Evolutionary conservation across 2,113 vertebrate genomes (phyloP).

Genomic region (Tretioscincus oriximinensis): DNA sequence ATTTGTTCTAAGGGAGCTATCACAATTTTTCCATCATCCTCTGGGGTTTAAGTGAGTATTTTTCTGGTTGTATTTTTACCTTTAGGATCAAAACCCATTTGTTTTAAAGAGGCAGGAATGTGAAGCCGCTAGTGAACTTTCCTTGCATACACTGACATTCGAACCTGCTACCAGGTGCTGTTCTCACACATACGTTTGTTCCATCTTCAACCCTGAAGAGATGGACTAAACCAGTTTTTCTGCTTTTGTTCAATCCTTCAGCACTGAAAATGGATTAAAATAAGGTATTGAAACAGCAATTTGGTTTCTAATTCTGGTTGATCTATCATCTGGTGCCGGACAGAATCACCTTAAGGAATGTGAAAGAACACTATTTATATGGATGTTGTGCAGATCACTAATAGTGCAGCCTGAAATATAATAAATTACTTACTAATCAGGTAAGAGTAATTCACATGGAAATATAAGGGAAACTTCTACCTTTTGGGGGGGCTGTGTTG

Average conservation of each 20-base stretch:
- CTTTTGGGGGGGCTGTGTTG: background rate
- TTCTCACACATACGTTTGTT: too few relatives aligned
- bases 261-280: too few relatives aligned
- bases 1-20: conserved; percentile 31
- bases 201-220: too few relatives aligned
- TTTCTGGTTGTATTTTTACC: background rate
- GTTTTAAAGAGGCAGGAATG: fast-evolving
- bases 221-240: too few relatives aligned
- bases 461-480: background rate
- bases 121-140: background rate
- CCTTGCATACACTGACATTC: background rate
- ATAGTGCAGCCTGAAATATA: background rate
- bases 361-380: fast-evolving
- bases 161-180: too few relatives aligned
- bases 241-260: too few relatives aligned
- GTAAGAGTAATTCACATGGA: background rate
- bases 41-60: conserved; percentile 5
- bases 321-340: background rate
- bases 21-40: background rate
- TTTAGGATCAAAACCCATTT: background rate
- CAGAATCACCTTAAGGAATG: background rate
- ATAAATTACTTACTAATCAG: background rate
- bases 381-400: background rate
- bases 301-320: background rate
- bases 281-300: background rate